Evolutionary conservation across 2,113 vertebrate genomes (phyloP), one percentile per base, ranked within the genome.

Genomic region (Neodon shergylaensis): DNA sequence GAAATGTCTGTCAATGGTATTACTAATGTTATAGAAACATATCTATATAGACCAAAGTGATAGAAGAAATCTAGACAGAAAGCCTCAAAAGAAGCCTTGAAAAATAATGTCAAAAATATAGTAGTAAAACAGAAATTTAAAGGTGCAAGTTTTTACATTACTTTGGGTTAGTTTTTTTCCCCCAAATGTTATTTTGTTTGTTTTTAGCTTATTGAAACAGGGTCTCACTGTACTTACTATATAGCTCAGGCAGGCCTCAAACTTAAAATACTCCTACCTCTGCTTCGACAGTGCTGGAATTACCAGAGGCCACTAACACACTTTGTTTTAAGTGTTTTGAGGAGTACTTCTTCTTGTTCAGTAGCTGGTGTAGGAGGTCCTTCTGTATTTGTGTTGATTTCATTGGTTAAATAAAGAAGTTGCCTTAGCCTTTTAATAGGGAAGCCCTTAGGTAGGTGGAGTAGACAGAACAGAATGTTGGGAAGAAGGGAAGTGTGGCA

Each of bases 61-160:
- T 31, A 78, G 44, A 9, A 89, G 42, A 89, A 95, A 94, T 94
- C 28, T 70, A 94, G 36, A 90, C 11, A 79, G 13, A 94, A 95
- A 86, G n/a, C 13, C 63, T 94, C 44, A 66, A 89, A 87, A 95
- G n/a, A 72, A 66, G 66, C 73, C 63, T 54, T 82, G 39, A 58
- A 42, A 61, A 89, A 88, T 86, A 77, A n/a, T 68, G 88, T 92
- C 28, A 92, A 89, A 68, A 65, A 88, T 21, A 86, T 1, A 91
- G 49, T 19, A 88, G 36, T 85, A 42, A 91, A 28, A 65, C 21
- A 95, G 66, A 88, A 66, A 68, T 88, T 82, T 79, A 19, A 97
- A 93, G 16, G 77, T 12, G 52, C 11, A 49, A 22, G 42, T 49
- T 85, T 47, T 86, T 12, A 49, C 36, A 68, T 49, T 70, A 44